Conservation (phyloP, 2,888 invertebrate species). For the Ethmia dodecea region DNA sequence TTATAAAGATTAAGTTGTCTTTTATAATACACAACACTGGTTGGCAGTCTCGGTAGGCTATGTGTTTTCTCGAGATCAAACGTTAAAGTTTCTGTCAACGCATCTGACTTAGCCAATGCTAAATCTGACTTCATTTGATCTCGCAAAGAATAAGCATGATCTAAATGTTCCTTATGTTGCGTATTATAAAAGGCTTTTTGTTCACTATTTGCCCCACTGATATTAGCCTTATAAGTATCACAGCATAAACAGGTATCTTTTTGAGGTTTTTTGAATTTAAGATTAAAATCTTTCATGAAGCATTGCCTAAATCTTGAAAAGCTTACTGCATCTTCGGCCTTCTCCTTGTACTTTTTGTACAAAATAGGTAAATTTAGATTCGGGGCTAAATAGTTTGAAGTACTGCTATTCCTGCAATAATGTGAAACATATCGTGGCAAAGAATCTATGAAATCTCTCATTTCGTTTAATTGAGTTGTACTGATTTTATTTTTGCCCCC, state of each 20-base stretch:
- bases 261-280: conserved; percentile 11
- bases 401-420: conserved; percentile 4
- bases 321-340: conserved; percentile 2
- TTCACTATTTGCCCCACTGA: conserved; percentile 9
- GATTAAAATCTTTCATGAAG: conserved; percentile 16
- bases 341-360: conserved; percentile 7
- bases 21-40: conserved; percentile 19
- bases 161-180: conserved; percentile 12
- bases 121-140: conserved; percentile 16
- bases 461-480: too few relatives aligned
- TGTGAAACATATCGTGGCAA: conserved; percentile 10
- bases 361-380: conserved; percentile 7
- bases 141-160: conserved; percentile 14
- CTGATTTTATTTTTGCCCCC: too few relatives aligned
- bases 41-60: conserved; percentile 17
- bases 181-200: neutral
- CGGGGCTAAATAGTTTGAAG: conserved; percentile 2
- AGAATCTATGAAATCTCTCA: too few relatives aligned
- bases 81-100: conserved; percentile 15
- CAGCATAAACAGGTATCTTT: conserved; percentile 13
- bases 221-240: conserved; percentile 5
- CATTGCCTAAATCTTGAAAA: conserved; percentile 10
- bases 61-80: conserved; percentile 19
- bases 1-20: conserved; percentile 18
- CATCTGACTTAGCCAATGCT: conserved; percentile 11